Base-by-base conservation (phyloP, 2,113 vertebrate species). In the Laticauda laticaudata region DNA sequence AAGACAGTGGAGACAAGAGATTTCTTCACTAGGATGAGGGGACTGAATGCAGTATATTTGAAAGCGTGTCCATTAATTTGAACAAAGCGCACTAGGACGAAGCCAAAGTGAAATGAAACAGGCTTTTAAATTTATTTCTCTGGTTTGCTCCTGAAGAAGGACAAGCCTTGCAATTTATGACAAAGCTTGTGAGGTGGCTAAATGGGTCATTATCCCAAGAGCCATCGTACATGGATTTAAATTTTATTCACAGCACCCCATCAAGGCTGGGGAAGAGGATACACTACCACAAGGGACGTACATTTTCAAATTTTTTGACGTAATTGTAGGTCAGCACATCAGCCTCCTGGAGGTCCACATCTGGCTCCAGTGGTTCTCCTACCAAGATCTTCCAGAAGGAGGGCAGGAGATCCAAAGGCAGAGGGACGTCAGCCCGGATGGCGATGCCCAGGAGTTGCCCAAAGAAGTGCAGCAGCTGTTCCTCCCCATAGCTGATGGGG, bases 371-470 rank as follows among this genome's bases (percentile, higher is more conserved):
- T 0, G 97, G 96, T 94, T 99, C 98, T 0, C 98, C 98, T 21
- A 99, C 98, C 92, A 99, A 97, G 1, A 98, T 98, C 96, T 99
- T 99, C 99, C 99, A 99, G 96, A 99, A 99, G 57, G 98, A 99
- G 57, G 98, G 97, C 92, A 99, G 97, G 4, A 99, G 98, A 95
- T 99, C 99, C 94, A 99, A 96, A 1, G 99, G 99, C 86, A 99
- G 98, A 3, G 99, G 99, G 34, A 99, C 98, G 0, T 99, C 99
- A 0, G 99, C 99, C 0, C 99, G 98, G 59, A 99, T 99, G 14
- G 98, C 99, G 0, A 99, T 99, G 5, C 99, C 99, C 93, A 99
- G 96, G 53, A 99, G 97, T 95, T 99, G 99, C 87, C 99, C 99
- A 0, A 99, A 98, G 97, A 99, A 99, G 93, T 99, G 99, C 94